Evolutionary conservation across 37 sponge, comb jelly and placozoan species (phyloP), one percentile per base, ranked within the genome.

Genomic region (Amphimedon queenslandica): DNA sequence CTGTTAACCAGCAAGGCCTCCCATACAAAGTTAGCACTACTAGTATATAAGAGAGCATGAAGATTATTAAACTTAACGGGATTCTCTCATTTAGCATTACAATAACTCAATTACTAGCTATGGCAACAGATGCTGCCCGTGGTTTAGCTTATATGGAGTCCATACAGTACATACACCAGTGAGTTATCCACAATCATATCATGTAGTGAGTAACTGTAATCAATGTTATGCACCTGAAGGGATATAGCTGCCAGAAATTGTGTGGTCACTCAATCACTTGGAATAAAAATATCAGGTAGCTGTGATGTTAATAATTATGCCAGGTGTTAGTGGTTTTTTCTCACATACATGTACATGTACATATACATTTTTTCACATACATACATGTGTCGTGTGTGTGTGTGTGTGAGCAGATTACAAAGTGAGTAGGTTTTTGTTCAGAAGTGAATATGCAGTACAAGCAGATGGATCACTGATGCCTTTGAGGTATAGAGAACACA

Each of bases 161-260:
- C 18, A 16, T 85, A 37, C 13, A 55, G 1, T 76, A 80, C 61
- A 69, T 84, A 18, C 90, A 90, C 71, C 83, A 29, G 83, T 82
- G 40, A 70, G 53, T 16, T 21, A 10, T 60, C 6, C 57, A 31
- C 24, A 39, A 57, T 23, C 20, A 13, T 47, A 2, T 64, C 36
- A 23, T 4, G 4, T 65, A 5, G 25, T 65, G 56, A 13, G 25
- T 31, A 2, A 37, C 31, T 8, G n/a, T 76, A 2, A 57, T 47
- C 2, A 72, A 25, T 8, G 63, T 40, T 64, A n/a, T 65, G 1
- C 70, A 58, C 56, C n/a, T n/a, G n/a, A n/a, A 86, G 63, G 35
- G 93, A 93, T 55, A 42, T 93, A 0, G 93, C 93, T 58, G 89
- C 93, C 18, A 76, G 93, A 28, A 93, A 84, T 74, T 93, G 93